Evolutionary conservation across 2,888 invertebrate species (phyloP).

Genomic region (Heliothis peltigera): DNA sequence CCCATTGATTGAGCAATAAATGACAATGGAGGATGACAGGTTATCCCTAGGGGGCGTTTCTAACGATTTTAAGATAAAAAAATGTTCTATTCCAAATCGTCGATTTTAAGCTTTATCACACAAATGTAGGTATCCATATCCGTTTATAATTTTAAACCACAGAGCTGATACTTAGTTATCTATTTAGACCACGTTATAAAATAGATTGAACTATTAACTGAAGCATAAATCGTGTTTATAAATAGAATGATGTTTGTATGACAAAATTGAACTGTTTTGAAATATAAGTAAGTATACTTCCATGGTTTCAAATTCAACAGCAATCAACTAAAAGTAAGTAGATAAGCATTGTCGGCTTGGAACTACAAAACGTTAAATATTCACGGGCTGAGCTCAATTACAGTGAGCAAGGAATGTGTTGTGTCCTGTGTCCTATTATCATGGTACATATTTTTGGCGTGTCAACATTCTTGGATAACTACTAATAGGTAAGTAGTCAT

Average conservation of each 20-base stretch:
- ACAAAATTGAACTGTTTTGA: not conserved
- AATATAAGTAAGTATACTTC: slow-evolving; percentile 1
- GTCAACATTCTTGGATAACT: not conserved
- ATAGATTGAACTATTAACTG: not conserved
- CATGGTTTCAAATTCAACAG: not conserved
- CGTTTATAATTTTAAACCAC: not conserved
- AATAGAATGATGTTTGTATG: slow-evolving; percentile 2
- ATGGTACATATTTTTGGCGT: not conserved
- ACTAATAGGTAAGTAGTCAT: not conserved
- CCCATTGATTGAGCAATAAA: no score
- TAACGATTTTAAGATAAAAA: no score
- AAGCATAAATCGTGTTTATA: slow-evolving; percentile 1
- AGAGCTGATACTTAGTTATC: not conserved
- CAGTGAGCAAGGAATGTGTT: not conserved
- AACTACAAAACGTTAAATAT: not conserved
- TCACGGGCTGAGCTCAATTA: not conserved
- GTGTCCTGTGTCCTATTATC: not conserved
- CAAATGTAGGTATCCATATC: not conserved
- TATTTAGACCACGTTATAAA: slow-evolving; percentile 1
- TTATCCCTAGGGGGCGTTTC: no score
- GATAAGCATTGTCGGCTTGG: not conserved
- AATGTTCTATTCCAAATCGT: not conserved
- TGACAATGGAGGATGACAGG: no score
- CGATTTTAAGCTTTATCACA: not conserved
- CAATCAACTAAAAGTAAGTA: not conserved